A percentile compares a stretch with the other conserved stretches of the same genome.
phyloP scores from a whole-genome alignment of 2,888 invertebrate species.

The Lasioglossum calceatum region DNA sequence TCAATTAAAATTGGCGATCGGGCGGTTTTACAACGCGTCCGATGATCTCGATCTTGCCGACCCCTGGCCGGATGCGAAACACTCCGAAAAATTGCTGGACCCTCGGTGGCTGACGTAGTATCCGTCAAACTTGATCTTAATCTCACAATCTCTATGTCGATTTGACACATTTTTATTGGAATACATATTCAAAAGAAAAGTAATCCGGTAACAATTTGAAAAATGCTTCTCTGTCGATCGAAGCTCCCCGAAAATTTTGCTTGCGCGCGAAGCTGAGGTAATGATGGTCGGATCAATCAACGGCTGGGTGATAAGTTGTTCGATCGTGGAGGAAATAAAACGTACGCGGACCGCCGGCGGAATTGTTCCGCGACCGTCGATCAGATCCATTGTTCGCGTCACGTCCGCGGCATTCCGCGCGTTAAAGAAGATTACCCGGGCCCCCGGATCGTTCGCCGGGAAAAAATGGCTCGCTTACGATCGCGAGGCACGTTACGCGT shows the following conservation, averaged over 20 bases:
- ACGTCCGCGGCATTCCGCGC: conserved; percentile 55
- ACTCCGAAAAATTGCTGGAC: neutral
- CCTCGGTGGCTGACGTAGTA: neutral
- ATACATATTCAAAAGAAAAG: neutral
- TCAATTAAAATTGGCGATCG: neutral
- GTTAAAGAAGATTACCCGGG: conserved; percentile 61
- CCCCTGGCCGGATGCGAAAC: neutral
- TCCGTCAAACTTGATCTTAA: neutral
- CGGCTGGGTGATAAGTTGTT: neutral
- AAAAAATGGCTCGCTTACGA: conserved; percentile 57
- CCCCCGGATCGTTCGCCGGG: conserved; percentile 31
- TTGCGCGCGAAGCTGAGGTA: neutral
- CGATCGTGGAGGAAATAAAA: conserved; percentile 19
- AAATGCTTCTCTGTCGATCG: neutral
- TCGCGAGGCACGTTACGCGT: conserved; percentile 63
- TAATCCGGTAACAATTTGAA: no score
- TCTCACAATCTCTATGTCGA: neutral
- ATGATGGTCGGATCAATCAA: conserved; percentile 28
- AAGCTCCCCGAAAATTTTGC: neutral
- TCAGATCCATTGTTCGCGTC: conserved; percentile 54
- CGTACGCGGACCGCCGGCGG: neutral
- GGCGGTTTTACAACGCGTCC: neutral
- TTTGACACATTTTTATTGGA: neutral
- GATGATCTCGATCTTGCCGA: neutral
- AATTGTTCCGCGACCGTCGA: conserved; percentile 35